phyloP scores from a whole-genome alignment of 2,888 invertebrate genomes.

The Meiosimyza platycephala region DNA sequence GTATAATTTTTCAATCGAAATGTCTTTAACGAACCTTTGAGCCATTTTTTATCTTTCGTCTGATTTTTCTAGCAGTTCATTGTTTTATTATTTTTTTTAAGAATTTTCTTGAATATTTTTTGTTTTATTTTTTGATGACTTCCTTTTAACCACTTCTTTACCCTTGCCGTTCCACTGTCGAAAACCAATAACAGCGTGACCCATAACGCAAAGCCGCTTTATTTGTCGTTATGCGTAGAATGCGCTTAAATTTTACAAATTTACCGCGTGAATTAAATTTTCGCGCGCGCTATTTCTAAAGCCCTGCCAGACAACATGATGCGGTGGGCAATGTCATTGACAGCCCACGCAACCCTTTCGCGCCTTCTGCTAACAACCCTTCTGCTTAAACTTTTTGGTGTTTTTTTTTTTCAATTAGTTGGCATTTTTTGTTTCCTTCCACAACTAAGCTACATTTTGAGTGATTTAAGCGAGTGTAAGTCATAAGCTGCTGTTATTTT shows the following conservation, averaged over 20 bases:
- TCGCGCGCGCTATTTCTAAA: slow-evolving; percentile 45
- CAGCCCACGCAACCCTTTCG: neutral
- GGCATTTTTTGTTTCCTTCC: no score
- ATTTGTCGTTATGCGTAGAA: slow-evolving; percentile 15
- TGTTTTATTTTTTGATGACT: no score
- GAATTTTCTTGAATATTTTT: no score
- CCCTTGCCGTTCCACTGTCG: no score
- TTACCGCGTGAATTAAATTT: slow-evolving; percentile 60
- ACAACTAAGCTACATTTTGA: neutral
- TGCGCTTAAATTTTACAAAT: slow-evolving; percentile 30
- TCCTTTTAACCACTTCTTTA: no score
- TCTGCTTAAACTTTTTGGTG: neutral
- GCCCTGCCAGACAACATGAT: neutral
- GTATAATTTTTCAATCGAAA: no score
- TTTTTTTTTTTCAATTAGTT: no score
- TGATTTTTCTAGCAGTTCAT: no score
- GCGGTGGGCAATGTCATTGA: neutral
- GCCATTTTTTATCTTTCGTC: no score
- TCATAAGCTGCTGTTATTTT: neutral
- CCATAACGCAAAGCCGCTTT: slow-evolving; percentile 43
- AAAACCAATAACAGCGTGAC: slow-evolving; percentile 26
- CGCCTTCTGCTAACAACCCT: slow-evolving; percentile 13
- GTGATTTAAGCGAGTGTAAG: slow-evolving; percentile 5
- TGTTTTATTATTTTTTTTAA: no score
- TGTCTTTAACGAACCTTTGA: no score